Percentiles rank a stretch among this genome's conserved stretches.
Conservation (phyloP, 2,888 invertebrate species). For the Nasonovia ribisnigri region DNA sequence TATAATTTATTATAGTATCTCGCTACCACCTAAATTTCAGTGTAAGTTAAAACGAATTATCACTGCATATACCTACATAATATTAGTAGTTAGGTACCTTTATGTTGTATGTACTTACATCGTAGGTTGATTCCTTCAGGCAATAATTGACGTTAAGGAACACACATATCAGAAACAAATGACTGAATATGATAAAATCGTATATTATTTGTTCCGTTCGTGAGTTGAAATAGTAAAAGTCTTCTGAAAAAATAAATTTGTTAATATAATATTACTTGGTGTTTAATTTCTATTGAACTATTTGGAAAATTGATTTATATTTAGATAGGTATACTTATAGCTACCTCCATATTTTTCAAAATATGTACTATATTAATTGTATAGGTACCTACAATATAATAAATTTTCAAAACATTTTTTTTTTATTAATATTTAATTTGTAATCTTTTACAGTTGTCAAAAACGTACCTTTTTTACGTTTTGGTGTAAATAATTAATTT, state of each 20-base stretch:
- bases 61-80: background rate
- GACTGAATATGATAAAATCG: background rate
- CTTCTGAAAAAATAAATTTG: background rate
- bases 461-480: background rate
- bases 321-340: background rate
- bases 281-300: background rate
- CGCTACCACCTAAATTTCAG: background rate
- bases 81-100: background rate
- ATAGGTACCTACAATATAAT: background rate
- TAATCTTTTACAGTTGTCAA: background rate
- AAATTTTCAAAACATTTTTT: background rate
- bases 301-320: background rate
- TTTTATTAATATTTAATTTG: background rate
- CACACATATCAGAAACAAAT: constrained; percentile 32
- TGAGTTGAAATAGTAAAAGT: background rate
- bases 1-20: background rate
- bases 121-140: constrained; percentile 29
- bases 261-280: background rate
- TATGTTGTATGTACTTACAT: background rate
- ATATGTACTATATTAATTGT: background rate
- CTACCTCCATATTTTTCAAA: background rate
- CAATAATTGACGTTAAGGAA: constrained; percentile 13
- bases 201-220: background rate
- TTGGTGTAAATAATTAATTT: background rate
- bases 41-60: background rate